Evolutionary conservation across 2,888 invertebrate genomes (phyloP), one percentile per base, ranked within the genome.

Genomic region (Dione vanillae): DNA sequence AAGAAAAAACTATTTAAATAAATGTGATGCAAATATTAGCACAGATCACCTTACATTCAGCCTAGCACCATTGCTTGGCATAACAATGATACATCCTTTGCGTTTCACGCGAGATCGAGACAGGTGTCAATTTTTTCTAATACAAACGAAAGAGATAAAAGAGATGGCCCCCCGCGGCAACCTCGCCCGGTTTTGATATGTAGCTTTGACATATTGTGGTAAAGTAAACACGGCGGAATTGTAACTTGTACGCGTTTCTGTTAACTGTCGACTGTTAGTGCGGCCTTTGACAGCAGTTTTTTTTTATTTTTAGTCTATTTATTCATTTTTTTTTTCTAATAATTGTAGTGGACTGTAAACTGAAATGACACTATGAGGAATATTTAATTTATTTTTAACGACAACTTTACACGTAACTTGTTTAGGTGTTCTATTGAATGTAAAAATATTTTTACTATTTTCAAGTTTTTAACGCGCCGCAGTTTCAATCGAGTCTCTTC

Each of bases 111-210:
- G 74, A 71, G 72, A 73, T 76, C 74, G 70, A 77, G 80, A 80
- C 80, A 80, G 80, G 79, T 80, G 80, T 80, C 80, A 79, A 78
- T 80, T 80, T 80, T 80, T 80, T 80, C 77, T 77, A 75, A 77
- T 74, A 77, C 72, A 67, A 76, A 74, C 72, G 76, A 74, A 76
- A 76, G 75, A 77, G 73, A 78, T 75, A 74, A 65, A 72, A 72
- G 67, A 71, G 61, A 65, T 66, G 74, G 70, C 75, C 62, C 75
- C 79, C 78, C 76, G 78, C 76, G 41, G 76, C 70, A 72, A 67
- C 76, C 65, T 27, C 65, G 67, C 69, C 64, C 71, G 66, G 75
- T 65, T 35, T 35, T 67, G 75, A 77, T 67, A 75, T 80, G 79
- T 76, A 73, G 77, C 74, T 78, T 78, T 80, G 81, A 80, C 80